A percentile compares a stretch with the other conserved stretches of the same genome.
phyloP scores from a whole-genome alignment of 2,113 vertebrate genomes.

The Callipepla californica region DNA sequence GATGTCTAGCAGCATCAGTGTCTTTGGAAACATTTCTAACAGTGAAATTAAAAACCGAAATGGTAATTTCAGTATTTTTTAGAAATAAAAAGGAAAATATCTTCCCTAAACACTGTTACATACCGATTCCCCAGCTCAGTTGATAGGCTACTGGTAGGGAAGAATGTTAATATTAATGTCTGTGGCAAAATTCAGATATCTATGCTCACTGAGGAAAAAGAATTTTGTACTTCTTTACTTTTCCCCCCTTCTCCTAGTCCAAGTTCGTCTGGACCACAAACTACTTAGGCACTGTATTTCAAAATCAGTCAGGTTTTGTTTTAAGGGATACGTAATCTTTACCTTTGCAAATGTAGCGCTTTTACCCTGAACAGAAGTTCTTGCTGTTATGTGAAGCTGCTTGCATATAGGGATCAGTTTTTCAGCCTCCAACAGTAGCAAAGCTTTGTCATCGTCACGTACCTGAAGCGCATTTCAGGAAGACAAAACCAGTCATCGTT shows the following conservation, averaged over 20 bases:
- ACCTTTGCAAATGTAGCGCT: constrained; percentile 94
- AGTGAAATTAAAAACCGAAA: background rate
- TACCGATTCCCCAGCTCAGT: background rate
- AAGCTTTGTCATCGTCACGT: constrained; percentile 86
- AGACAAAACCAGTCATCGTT: constrained; percentile 9
- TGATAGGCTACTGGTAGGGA: background rate
- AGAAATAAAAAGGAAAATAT: background rate
- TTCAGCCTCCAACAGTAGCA: constrained; percentile 89
- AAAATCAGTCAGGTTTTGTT: background rate
- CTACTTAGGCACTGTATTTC: background rate
- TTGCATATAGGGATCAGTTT: constrained; percentile 89
- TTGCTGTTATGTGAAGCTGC: constrained; percentile 89
- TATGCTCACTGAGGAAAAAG: background rate
- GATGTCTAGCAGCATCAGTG: background rate
- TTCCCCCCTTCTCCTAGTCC: background rate
- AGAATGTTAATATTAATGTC: background rate
- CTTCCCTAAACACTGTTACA: background rate
- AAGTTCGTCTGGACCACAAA: background rate
- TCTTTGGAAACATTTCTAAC: background rate
- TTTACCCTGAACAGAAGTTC: constrained; percentile 89
- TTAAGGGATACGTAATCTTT: background rate
- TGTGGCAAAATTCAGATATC: background rate
- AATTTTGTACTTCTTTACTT: background rate
- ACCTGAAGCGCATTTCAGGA: constrained; percentile 79
- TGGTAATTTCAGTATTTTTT: background rate